Base-by-base conservation (phyloP, 2,113 vertebrate species). In the Nothobranchius furzeri region DNA sequence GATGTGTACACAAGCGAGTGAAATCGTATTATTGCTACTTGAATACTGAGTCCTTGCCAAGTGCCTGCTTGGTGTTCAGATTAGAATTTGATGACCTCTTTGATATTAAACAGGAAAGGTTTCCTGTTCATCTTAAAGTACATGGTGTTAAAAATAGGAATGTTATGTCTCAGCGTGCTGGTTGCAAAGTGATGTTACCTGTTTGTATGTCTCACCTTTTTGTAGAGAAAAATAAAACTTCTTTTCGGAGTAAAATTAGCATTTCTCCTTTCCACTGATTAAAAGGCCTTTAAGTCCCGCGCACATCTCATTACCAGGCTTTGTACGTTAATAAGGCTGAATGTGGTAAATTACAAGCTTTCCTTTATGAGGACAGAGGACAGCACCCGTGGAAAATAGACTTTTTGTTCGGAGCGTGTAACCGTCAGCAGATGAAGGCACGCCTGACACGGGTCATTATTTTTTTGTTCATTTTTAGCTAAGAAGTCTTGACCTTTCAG, bases 121-220 rank as follows among this genome's bases (percentile, higher is more conserved):
- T 75, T 84, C 76, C 83, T 83, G 76, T 90, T 85, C 86, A 79
- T 73, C 76, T 73, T 72, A 70, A 87, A 83, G 80, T 91, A 89
- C 89, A 90, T 90, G 89, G 63, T 85, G 71, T 84, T 81, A 78
- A 80, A 42, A 84, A 86, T 89, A 84, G 87, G 82, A 87, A 89
- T 91, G 85, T 90, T 87, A 87, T 89, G 82, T 88, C 68, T 92
- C 75, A 89, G 79, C 92, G 87, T 94, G 82, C 82, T 75, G 75
- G 89, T 91, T 90, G 85, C 71, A 66, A 83, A 88, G 86, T 90
- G 87, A 86, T 89, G 84, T 86, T 87, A 86, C 75, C 87, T 91
- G 85, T 95, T 95, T 94, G 93, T 94, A 94, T 76, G 86, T 88
- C 80, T 84, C 92, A 88, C 72, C 85, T 86, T 75, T 92, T 94